Evolutionary conservation across 2,888 invertebrate species (phyloP).

Genomic region (Nomada ferruginata): DNA sequence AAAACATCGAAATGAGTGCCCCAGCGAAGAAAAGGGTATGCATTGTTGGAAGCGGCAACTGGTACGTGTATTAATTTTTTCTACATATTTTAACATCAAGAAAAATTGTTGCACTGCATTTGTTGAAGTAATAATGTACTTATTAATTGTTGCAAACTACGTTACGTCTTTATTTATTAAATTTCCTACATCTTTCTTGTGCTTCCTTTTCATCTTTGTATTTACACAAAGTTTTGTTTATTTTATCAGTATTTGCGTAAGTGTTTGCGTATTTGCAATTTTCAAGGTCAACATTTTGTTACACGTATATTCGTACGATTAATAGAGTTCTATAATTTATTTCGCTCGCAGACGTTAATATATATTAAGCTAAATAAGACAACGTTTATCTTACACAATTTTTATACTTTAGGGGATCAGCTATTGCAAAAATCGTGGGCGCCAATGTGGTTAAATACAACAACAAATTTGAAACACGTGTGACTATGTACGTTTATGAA

Average conservation of each 20-base stretch:
- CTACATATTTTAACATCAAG: not conserved
- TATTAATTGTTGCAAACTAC: not conserved
- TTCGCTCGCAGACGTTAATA: not conserved
- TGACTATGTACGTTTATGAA: conserved; percentile 99
- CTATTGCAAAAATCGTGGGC: conserved; percentile 99
- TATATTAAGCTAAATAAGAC: not conserved
- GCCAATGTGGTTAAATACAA: conserved; percentile 91
- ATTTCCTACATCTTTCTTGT: not conserved
- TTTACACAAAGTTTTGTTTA: not conserved
- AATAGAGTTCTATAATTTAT: not conserved
- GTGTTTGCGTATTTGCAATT: not conserved
- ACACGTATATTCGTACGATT: not conserved
- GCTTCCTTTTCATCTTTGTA: not conserved
- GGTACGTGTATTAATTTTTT: conserved; percentile 77
- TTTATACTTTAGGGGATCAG: conserved; percentile 92
- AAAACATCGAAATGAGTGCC: conserved; percentile 35
- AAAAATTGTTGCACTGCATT: not conserved
- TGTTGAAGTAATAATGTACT: not conserved
- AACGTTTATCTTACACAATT: conserved; percentile 24
- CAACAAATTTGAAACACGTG: conserved; percentile 93
- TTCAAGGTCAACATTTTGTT: not conserved
- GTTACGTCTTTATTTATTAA: not conserved
- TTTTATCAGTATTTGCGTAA: not conserved
- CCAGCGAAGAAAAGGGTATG: conserved; percentile 84
- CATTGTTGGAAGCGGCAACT: conserved; percentile 86